Conservation (phyloP, 2,797 vertebrate genomes). For the Arrhamphus sclerolepis region DNA sequence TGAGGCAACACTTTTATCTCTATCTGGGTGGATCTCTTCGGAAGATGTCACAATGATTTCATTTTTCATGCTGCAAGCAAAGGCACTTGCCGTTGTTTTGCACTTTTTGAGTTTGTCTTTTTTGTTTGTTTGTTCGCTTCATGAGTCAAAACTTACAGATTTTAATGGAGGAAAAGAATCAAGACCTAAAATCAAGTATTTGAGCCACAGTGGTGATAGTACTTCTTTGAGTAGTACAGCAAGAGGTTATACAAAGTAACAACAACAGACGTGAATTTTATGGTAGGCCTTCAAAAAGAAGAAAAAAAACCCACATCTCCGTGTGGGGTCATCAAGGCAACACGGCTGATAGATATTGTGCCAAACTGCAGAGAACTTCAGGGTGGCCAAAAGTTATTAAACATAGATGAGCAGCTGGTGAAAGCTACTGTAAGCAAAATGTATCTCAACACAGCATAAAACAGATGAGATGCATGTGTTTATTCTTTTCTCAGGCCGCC, state of each 20-base stretch:
- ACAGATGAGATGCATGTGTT: conserved; percentile 17
- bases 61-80: not conserved
- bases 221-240: not conserved
- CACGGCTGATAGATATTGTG: not conserved
- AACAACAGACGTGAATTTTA: not conserved
- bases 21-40: no score
- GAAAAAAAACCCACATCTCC: no score
- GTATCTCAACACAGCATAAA: not conserved
- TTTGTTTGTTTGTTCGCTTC: no score
- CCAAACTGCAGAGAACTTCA: conserved; percentile 11
- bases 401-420: conserved; percentile 2
- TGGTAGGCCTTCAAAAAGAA: not conserved
- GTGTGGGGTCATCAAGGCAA: not conserved
- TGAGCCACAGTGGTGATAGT: no score
- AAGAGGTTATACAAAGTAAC: not conserved
- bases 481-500: conserved; percentile 70
- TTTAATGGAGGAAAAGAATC: no score
- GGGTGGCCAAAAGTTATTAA: not conserved
- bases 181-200: no score
- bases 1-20: not conserved
- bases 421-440: not conserved
- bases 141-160: no score
- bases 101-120: no score
- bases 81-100: no score
- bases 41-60: no score